Percentiles rank a stretch among this genome's conserved stretches.
These are phyloP conservation scores for Oceanodroma leucorhoa DNA, from an alignment of 2,797 vertebrate genomes.

Conservation along the genomic window DNA sequence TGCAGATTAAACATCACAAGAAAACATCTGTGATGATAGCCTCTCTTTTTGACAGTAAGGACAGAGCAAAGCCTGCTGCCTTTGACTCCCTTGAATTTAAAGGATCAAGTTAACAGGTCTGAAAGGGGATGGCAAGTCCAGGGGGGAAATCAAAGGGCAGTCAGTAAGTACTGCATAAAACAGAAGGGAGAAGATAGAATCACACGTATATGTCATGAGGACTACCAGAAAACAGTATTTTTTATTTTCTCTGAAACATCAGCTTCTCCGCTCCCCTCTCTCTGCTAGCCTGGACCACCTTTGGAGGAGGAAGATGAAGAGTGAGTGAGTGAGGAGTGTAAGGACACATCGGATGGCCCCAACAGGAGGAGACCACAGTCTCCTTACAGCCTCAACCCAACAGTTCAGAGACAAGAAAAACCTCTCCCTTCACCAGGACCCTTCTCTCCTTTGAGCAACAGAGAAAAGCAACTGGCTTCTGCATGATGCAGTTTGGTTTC, in stretches of 20 bases:
- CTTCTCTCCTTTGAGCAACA: neutral
- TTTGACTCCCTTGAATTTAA: neutral
- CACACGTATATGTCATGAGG: neutral
- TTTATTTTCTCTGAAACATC: neutral
- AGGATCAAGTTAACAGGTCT: neutral
- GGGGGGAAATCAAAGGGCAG: neutral
- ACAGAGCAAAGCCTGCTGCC: neutral
- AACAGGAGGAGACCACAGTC: neutral
- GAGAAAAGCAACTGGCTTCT: neutral
- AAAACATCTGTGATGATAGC: accelerated
- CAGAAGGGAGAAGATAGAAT: neutral
- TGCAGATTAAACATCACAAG: accelerated
- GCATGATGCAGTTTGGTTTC: neutral
- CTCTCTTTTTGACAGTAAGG: neutral
- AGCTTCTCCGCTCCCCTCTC: neutral
- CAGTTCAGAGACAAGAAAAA: neutral
- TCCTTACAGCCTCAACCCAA: neutral
- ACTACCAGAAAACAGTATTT: neutral
- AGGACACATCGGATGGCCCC: neutral
- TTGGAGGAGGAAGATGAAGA: neutral
- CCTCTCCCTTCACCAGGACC: neutral
- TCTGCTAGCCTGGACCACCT: neutral
- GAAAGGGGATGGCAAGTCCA: neutral
- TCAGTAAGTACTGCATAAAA: neutral
- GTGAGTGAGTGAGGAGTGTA: accelerated